Percentiles rank a stretch among this genome's conserved stretches.
These are phyloP conservation scores for Volucella zonaria DNA, from an alignment of 2,888 invertebrate species.

Conservation along the genomic window DNA sequence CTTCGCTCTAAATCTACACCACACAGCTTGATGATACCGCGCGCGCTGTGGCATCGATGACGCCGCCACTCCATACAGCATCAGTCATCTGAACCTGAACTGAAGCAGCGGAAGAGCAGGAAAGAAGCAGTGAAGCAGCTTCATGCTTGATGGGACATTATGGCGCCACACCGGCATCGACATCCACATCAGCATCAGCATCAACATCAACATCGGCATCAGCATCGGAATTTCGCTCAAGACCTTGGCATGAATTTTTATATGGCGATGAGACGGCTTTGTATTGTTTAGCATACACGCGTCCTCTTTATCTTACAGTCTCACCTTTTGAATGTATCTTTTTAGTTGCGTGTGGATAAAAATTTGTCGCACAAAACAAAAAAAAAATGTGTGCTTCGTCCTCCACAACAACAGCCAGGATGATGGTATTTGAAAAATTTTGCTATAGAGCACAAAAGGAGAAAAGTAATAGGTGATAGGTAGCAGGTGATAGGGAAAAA, in stretches of 20 bases:
- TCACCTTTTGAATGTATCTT: too few relatives aligned
- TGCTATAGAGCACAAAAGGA: not conserved
- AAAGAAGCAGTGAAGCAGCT: slow-evolving; percentile 12
- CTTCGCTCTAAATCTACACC: slow-evolving; percentile 28
- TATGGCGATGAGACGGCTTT: not conserved
- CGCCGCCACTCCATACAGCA: slow-evolving; percentile 44
- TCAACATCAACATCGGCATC: not conserved
- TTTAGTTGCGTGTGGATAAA: too few relatives aligned
- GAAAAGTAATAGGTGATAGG: too few relatives aligned
- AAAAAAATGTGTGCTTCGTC: too few relatives aligned
- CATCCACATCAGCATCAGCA: slow-evolving; percentile 30
- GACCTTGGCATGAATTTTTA: slow-evolving; percentile 50
- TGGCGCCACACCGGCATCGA: slow-evolving; percentile 56
- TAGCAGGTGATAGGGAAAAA: too few relatives aligned
- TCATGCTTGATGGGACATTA: slow-evolving; percentile 48
- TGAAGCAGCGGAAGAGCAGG: not conserved
- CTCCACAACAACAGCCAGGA: not conserved
- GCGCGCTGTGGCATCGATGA: slow-evolving; percentile 16
- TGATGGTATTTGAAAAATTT: slow-evolving; percentile 30
- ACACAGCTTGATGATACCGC: slow-evolving; percentile 20
- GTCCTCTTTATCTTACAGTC: not conserved
- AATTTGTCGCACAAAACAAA: too few relatives aligned
- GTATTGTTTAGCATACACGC: slow-evolving; percentile 10
- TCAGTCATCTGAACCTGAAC: slow-evolving; percentile 13
- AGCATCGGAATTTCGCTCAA: slow-evolving; percentile 44